These are phyloP conservation scores for Diplodus sargus DNA, from an alignment of 2,797 vertebrate genomes.

Conservation along the genomic window DNA sequence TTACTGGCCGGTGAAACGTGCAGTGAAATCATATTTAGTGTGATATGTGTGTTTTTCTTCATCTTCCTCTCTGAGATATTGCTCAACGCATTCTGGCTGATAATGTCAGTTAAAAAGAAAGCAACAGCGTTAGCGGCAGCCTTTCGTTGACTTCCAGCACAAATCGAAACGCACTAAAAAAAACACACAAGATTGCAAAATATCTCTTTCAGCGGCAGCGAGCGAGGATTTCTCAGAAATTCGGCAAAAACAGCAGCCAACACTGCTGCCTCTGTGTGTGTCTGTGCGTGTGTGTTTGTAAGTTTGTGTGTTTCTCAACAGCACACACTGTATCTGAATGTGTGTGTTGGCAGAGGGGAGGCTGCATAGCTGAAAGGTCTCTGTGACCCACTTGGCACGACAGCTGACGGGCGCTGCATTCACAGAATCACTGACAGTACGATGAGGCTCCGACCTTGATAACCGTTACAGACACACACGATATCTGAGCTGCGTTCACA, in stretches of 20 bases:
- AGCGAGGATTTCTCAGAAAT: too few relatives aligned
- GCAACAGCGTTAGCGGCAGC: not conserved
- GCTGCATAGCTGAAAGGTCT: slow-evolving; percentile 34
- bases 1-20: too few relatives aligned
- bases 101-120: not conserved
- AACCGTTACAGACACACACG: not conserved
- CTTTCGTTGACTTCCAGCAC: too few relatives aligned
- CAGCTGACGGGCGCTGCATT: slow-evolving; percentile 5
- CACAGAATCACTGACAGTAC: slow-evolving; percentile 11
- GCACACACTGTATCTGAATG: not conserved
- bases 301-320: not conserved
- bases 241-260: not conserved
- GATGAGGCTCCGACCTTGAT: slow-evolving; percentile 13
- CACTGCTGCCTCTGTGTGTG: not conserved
- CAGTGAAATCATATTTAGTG: not conserved
- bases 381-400: slow-evolving; percentile 22
- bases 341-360: not conserved
- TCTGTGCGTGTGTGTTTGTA: slow-evolving; percentile 1
- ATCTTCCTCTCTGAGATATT: not conserved
- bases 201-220: not conserved
- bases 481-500: not conserved
- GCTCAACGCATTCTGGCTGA: not conserved
- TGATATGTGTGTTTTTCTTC: not conserved
- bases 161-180: not conserved
- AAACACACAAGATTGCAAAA: slow-evolving; percentile 1